These are phyloP conservation scores for Opisthograptis luteolata DNA, from an alignment of 2,888 invertebrate species.

Conservation along the genomic window DNA sequence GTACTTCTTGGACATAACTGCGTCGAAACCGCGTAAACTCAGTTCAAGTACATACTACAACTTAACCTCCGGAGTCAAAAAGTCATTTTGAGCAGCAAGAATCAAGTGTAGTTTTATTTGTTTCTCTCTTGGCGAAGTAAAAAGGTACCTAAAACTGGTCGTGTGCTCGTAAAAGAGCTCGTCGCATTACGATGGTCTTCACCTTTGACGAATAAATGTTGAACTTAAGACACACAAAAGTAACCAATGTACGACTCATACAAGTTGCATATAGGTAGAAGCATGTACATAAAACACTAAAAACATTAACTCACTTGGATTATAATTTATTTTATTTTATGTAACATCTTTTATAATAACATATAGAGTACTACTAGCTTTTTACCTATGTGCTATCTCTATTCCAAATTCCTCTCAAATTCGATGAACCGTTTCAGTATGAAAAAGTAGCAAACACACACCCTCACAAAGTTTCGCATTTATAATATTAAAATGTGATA, in stretches of 20 bases:
- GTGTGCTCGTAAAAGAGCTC: constrained; percentile 61
- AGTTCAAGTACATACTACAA: constrained; percentile 36
- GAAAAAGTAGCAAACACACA: no score
- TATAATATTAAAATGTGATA: no score
- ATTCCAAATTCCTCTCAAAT: no score
- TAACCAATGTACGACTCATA: constrained; percentile 23
- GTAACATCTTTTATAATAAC: no score
- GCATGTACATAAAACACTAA: no score
- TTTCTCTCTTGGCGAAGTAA: constrained; percentile 49
- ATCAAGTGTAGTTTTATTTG: constrained; percentile 56
- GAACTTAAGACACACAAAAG: constrained; percentile 28
- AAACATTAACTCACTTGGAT: no score
- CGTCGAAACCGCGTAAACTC: constrained; percentile 16
- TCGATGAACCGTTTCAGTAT: no score
- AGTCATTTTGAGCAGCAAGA: constrained; percentile 44
- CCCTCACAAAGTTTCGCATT: no score
- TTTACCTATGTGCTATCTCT: no score
- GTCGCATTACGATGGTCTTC: constrained; percentile 58
- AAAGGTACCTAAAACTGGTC: constrained; percentile 55
- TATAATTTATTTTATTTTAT: no score
- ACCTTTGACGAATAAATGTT: constrained; percentile 56
- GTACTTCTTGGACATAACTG: not conserved
- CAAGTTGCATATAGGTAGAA: no score
- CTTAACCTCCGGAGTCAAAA: constrained; percentile 52
- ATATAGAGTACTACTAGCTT: no score